Evolutionary conservation across 2,113 vertebrate genomes (phyloP), one percentile per base, ranked within the genome.

Genomic region (Paramormyrops kingsleyae): DNA sequence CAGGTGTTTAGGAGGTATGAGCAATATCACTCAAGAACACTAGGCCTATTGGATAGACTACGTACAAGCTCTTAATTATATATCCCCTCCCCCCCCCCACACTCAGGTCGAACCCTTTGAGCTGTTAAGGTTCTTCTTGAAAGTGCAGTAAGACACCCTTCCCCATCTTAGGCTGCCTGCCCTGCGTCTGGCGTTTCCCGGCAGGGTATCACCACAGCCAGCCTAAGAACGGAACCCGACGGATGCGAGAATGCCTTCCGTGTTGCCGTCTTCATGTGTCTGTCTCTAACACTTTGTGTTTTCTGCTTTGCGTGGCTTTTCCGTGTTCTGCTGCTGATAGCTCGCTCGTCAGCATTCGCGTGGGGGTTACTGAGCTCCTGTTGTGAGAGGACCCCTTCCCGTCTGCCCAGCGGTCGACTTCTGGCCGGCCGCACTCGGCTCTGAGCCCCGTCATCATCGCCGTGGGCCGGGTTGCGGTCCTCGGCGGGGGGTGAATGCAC

Each of bases 311-410:
- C 24, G 21, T 50, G 19, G 44, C 46, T 86, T 10, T 27, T 50
- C 44, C n/a, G 35, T 59, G 6, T 87, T 4, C 52, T 17, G 52
- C 21, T 93, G 92, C 92, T 86, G 91, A 90, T 91, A 90, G 92
- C 90, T 88, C 89, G 89, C 87, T 24, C 21, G 10, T 66, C 49
- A 80, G 24, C 74, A 6, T 80, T 53, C 7, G 19, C 52, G 10
- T 83, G 85, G 83, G 77, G 89, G 39, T 44, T 2, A 24, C 59
- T 8, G 12, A 24, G 27, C 39, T 66, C 35, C 39, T n/a, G 53
- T 21, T 27, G 13, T 15, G 17, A 46, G 24, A 39, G 83, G 24
- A 15, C 2, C 24, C 80, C 17, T 42, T 42, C 27, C 31, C 17
- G 2, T 42, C 17, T 35, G 74, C 17, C 74, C 27, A 35, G 15